phyloP scores from a whole-genome alignment of 1,140 invertebrate genomes.

The Apocrypta bakeri region DNA sequence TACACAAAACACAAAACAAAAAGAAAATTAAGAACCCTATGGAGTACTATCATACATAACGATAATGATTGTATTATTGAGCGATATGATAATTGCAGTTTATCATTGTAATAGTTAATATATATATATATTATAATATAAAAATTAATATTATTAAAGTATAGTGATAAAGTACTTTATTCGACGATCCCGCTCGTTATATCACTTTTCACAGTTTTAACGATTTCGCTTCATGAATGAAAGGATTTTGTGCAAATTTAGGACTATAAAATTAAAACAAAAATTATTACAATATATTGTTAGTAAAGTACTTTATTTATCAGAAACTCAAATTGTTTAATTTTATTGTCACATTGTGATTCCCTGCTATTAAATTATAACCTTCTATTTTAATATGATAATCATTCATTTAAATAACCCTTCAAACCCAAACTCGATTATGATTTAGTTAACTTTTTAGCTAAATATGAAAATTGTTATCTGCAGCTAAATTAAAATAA shows the following conservation, averaged over 20 bases:
- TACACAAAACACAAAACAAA: slow-evolving; percentile 46
- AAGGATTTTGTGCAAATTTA: slow-evolving; percentile 27
- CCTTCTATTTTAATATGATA: slow-evolving; percentile 8
- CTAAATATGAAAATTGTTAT: no score
- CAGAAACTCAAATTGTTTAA: slow-evolving; percentile 35
- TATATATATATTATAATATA: slow-evolving; percentile 53
- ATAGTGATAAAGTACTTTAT: slow-evolving; percentile 54
- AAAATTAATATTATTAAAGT: slow-evolving; percentile 53
- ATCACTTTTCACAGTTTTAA: slow-evolving; percentile 45
- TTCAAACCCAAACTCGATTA: no score
- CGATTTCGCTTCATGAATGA: slow-evolving; percentile 35
- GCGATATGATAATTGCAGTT: slow-evolving; percentile 59
- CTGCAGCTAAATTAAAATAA: no score
- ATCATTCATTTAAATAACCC: slow-evolving; percentile 4
- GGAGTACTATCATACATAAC: slow-evolving; percentile 55
- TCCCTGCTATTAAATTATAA: slow-evolving; percentile 22
- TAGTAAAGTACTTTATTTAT: slow-evolving; percentile 54
- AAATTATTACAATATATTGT: slow-evolving; percentile 51
- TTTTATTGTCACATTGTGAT: slow-evolving; percentile 26
- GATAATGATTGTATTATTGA: slow-evolving; percentile 62
- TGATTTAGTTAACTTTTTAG: no score
- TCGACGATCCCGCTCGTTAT: slow-evolving; percentile 45
- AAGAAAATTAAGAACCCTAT: slow-evolving; percentile 46
- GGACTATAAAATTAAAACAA: slow-evolving; percentile 33
- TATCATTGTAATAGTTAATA: slow-evolving; percentile 54